Evolutionary conservation across 2,888 invertebrate species (phyloP).

Genomic region (Sturmia bella): DNA sequence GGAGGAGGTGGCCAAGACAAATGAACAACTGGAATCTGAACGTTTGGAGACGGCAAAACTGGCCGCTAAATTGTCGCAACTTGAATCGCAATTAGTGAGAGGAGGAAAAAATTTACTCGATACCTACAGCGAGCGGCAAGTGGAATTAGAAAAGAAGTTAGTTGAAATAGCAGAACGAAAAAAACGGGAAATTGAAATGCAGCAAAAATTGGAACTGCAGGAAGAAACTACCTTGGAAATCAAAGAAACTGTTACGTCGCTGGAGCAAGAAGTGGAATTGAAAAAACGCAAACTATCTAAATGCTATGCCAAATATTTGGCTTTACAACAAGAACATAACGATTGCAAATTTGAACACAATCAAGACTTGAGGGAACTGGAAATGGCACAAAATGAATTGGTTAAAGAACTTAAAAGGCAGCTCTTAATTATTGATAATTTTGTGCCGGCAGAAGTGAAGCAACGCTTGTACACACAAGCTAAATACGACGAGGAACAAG

Average conservation of each 20-base stretch:
- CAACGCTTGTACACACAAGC: conserved; percentile 88
- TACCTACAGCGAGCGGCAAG: conserved; percentile 96
- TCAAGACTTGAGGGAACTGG: conserved; percentile 94
- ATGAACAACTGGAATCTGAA: conserved; percentile 85
- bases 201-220: conserved; percentile 95
- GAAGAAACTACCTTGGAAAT: conserved; percentile 96
- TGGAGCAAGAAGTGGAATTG: conserved; percentile 98
- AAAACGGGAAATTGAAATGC: conserved; percentile 90
- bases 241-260: conserved; percentile 92
- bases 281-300: conserved; percentile 96
- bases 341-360: conserved; percentile 94
- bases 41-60: conserved; percentile 89
- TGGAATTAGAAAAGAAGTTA: conserved; percentile 91
- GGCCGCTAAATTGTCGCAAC: conserved; percentile 88
- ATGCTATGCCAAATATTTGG: conserved; percentile 91
- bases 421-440: conserved; percentile 93
- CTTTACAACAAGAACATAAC: conserved; percentile 87
- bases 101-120: conserved; percentile 97
- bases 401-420: conserved; percentile 95
- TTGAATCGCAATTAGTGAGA: conserved; percentile 96
- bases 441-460: conserved; percentile 92
- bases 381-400: conserved; percentile 94
- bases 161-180: conserved; percentile 94
- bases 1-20: conserved; percentile 78
- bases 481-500: conserved; percentile 91